phyloP scores from a whole-genome alignment of 2,888 invertebrate species.

The Augiades crinisus region DNA sequence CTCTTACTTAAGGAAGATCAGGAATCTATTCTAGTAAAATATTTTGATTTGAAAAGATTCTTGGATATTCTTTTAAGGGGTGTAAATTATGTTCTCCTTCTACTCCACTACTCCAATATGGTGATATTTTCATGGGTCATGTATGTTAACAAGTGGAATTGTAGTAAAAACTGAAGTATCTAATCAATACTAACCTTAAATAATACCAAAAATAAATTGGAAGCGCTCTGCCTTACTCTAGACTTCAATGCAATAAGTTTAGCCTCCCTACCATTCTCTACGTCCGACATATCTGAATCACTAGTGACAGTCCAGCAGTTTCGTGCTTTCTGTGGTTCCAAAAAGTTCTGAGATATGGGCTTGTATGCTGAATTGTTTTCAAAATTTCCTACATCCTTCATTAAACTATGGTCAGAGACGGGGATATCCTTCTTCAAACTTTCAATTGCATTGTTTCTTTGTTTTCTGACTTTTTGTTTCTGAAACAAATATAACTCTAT shows the following conservation, averaged over 20 bases:
- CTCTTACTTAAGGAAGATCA: too few species aligned
- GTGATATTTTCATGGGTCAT: too few species aligned
- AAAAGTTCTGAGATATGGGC: conserved; percentile 59
- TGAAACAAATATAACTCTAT: conserved; percentile 40
- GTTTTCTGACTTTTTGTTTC: conserved; percentile 76
- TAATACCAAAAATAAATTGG: conserved; percentile 81
- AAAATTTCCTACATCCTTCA: conserved; percentile 67
- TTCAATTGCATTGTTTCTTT: conserved; percentile 70
- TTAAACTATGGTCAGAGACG: conserved; percentile 63
- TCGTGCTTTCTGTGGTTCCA: conserved; percentile 54
- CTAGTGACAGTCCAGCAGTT: conserved; percentile 75
- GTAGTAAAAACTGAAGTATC: conserved; percentile 1
- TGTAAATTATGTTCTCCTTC: too few species aligned
- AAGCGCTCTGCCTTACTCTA: conserved; percentile 85
- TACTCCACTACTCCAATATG: too few species aligned
- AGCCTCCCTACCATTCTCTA: conserved; percentile 78
- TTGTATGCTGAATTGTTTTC: conserved; percentile 63
- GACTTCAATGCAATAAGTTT: conserved; percentile 75
- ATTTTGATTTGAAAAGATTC: too few species aligned
- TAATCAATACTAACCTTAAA: conserved; percentile 68
- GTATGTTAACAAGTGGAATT: too few species aligned
- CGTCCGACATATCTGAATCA: conserved; percentile 86
- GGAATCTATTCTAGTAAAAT: too few species aligned
- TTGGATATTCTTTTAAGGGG: too few species aligned
- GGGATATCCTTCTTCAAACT: conserved; percentile 72